A percentile compares a stretch with the other conserved stretches of the same genome.
phyloP scores from a whole-genome alignment of 1,140 invertebrate genomes.

The Tetramorium alpestre region DNA sequence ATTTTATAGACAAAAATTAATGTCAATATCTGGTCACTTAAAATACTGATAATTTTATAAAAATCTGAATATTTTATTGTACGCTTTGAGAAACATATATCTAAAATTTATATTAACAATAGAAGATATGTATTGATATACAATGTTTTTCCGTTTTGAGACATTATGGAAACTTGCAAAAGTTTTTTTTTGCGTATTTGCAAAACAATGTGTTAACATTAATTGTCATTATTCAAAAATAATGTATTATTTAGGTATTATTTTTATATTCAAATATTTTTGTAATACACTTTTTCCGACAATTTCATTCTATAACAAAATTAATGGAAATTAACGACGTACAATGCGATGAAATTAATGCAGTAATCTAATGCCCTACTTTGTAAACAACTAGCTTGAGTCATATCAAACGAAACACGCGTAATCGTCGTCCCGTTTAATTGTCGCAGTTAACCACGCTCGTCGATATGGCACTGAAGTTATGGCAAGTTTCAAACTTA shows the following conservation, averaged over 20 bases:
- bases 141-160: not conserved
- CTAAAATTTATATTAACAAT: not conserved
- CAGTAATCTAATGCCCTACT: not conserved
- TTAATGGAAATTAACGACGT: not conserved
- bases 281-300: not conserved
- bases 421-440: conserved; percentile 16
- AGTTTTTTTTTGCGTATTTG: not conserved
- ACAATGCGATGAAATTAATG: not conserved
- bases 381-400: not conserved
- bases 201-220: not conserved
- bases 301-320: not conserved
- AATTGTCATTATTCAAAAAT: not conserved
- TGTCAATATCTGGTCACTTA: not conserved
- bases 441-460: conserved; percentile 28
- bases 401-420: not conserved
- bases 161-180: not conserved
- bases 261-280: not conserved
- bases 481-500: conserved; percentile 19
- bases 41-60: not conserved
- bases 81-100: not conserved
- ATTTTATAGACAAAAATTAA: not conserved
- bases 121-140: not conserved
- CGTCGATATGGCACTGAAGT: not conserved
- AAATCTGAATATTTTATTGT: not conserved
- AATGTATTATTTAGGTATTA: not conserved